Evolutionary conservation across 1,140 invertebrate species (phyloP), one percentile per base, ranked within the genome.

Genomic region (Cyclina sinensis): DNA sequence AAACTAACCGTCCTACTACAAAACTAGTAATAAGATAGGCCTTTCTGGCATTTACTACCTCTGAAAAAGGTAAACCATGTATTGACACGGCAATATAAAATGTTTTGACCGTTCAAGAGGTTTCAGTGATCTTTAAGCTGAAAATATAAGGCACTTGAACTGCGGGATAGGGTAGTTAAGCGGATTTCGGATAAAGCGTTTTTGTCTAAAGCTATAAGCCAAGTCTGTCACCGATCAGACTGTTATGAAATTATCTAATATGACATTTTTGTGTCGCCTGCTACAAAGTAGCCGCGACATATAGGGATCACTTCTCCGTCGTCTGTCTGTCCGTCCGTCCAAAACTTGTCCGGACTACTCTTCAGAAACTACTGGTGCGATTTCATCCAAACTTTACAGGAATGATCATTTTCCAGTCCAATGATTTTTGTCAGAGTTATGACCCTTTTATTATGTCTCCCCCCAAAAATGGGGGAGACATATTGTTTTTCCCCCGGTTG

Each of bases 61-160:
- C 1, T 70, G 30, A 30, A 35, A 70, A 70, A 37, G 18, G 11
- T 65, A 9, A 9, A n/a, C n/a, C 24, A 39, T 18, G 21, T 35
- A 37, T 5, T 35, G 14, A 39, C 18, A 37, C 65, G 0, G 30
- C 24, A 14, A 16, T 70, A 39, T 70, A 32, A 37, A 70, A 70
- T 70, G 21, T 70, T 70, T 70, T 39, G 65, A 37, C 65, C 65
- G 65, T 70, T 70, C 65, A 70, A 70, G 65, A 30, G 32, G 65
- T 70, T 30, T 35, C 35, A 37, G 18, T 70, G 12, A 2, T 39
- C 3, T 37, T 18, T 37, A 35, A 70, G 65, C 30, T 39, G 65
- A 2, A n/a, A n/a, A 70, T 37, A 37, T 70, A 70, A 70, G 65
- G 65, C 35, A 70, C 65, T 70, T 70, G 37, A 70, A 39, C 18